These are phyloP conservation scores for Corbicula japonica DNA, from an alignment of 2,888 invertebrate genomes.

Conservation along the genomic window DNA sequence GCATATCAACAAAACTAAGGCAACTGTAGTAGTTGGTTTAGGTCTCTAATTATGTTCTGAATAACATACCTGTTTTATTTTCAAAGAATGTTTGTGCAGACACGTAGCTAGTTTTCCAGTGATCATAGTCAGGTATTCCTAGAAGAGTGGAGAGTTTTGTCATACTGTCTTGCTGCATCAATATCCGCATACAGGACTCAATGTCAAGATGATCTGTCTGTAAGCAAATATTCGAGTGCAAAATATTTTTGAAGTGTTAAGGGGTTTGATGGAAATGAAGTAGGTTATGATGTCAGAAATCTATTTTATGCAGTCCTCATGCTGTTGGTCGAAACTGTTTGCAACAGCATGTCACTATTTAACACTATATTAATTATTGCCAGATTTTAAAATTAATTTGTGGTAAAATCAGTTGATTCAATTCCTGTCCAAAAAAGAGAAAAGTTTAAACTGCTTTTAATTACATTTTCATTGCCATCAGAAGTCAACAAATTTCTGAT, in stretches of 20 bases:
- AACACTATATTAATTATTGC: background rate
- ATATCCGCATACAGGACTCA: slow-evolving; percentile 10
- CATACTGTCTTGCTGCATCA: slow-evolving; percentile 8
- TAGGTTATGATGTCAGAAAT: background rate
- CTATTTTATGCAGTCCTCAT: background rate
- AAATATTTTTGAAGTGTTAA: background rate
- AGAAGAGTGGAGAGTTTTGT: slow-evolving; percentile 23
- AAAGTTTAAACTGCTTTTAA: too few relatives aligned
- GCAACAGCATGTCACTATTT: background rate
- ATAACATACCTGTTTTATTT: slow-evolving; percentile 46
- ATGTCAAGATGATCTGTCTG: slow-evolving; percentile 16
- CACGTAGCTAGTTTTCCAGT: slow-evolving; percentile 26
- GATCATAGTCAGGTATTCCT: background rate
- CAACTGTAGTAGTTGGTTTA: too few relatives aligned
- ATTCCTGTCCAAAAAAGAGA: too few relatives aligned
- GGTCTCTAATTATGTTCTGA: background rate
- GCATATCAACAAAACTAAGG: too few relatives aligned
- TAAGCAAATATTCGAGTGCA: background rate
- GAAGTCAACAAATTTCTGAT: too few relatives aligned
- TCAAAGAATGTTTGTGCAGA: slow-evolving; percentile 51
- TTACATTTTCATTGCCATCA: too few relatives aligned
- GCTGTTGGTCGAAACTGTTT: background rate
- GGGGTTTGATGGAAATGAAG: background rate
- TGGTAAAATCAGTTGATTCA: too few relatives aligned
- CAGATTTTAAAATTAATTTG: too few relatives aligned